Evolutionary conservation across 2,888 invertebrate genomes (phyloP), one percentile per base, ranked within the genome.

Genomic region (Teleogryllus oceanicus): DNA sequence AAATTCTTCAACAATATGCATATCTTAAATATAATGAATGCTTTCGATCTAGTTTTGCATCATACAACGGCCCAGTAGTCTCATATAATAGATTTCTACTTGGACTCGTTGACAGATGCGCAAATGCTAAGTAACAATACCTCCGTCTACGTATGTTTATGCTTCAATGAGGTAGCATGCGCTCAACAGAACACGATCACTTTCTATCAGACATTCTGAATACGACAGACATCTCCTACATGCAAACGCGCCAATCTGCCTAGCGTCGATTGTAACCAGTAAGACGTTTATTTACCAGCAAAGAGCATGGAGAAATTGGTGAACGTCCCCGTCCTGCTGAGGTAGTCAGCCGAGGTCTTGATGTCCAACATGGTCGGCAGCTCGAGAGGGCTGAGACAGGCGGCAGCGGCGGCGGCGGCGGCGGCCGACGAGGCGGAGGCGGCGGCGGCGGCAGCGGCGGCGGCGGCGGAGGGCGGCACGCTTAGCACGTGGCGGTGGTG

Each of bases 221-320:
- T 12, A 37, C 2, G 24, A 37, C 24, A 37, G 24, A 4, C 24
- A 3, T 37, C 2, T 37, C 24, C 24, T 37, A 37, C 24, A 37
- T 37, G 24, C 24, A 37, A 37, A 37, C 21, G 21, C 24, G 24
- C 24, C 24, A 37, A 37, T 37, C 24, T 37, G 24, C 24, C 62
- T 5, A 18, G 13, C 62, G 18, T 18, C 62, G 62, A 62, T 16
- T 62, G 49, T 20, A n/a, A 20, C 37, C 49, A 79, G 75, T 51
- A n/a, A 37, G 20, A 75, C 18, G 21, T 12, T 75, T 87, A 90
- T 89, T 90, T 93, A 95, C 95, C 95, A 89, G 95, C 95, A 90
- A 96, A 96, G 86, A 96, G 92, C 96, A 96, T 96, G 88, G 96
- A 96, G 91, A 96, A 94, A 90, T 96, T 96, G 88, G 96, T 94